These are phyloP conservation scores for Anthopleura sola DNA, from an alignment of 64 coral and sea anemone genomes.

Conservation along the genomic window DNA sequence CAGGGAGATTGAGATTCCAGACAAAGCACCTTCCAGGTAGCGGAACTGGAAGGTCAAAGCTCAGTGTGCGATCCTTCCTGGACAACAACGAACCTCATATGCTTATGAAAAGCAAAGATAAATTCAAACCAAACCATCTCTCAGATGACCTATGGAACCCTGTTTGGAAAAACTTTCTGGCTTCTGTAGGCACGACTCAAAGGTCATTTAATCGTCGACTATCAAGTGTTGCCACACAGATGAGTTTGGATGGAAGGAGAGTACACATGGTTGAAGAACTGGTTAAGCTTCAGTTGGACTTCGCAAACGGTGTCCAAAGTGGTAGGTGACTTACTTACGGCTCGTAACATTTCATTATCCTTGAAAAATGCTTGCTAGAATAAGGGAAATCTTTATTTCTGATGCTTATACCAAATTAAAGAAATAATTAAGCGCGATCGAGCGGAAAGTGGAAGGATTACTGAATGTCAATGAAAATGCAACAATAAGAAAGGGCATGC, in stretches of 20 bases:
- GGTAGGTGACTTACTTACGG: constrained; percentile 26
- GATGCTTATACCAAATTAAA: background rate
- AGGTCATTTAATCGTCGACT: constrained; percentile 58
- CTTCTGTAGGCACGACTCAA: constrained; percentile 53
- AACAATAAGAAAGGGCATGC: too few relatives aligned
- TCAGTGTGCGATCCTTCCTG: background rate
- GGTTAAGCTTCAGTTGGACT: constrained; percentile 63
- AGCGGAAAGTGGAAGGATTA: too few relatives aligned
- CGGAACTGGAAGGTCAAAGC: constrained; percentile 2
- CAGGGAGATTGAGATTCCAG: constrained; percentile 30
- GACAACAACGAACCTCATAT: constrained; percentile 44
- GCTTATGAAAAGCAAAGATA: constrained; percentile 63
- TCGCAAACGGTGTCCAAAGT: constrained; percentile 59
- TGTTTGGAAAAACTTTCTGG: constrained; percentile 74
- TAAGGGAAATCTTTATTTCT: background rate
- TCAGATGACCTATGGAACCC: constrained; percentile 50
- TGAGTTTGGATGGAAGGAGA: constrained; percentile 66
- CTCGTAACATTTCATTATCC: too few relatives aligned
- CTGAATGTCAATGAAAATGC: too few relatives aligned
- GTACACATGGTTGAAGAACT: constrained; percentile 59
- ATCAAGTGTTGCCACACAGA: constrained; percentile 49
- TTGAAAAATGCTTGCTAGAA: too few relatives aligned
- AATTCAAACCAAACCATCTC: constrained; percentile 52
- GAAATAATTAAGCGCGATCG: background rate
- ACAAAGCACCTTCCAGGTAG: background rate